Evolutionary conservation across 2,888 invertebrate genomes (phyloP).

Genomic region (Melipona beecheii): DNA sequence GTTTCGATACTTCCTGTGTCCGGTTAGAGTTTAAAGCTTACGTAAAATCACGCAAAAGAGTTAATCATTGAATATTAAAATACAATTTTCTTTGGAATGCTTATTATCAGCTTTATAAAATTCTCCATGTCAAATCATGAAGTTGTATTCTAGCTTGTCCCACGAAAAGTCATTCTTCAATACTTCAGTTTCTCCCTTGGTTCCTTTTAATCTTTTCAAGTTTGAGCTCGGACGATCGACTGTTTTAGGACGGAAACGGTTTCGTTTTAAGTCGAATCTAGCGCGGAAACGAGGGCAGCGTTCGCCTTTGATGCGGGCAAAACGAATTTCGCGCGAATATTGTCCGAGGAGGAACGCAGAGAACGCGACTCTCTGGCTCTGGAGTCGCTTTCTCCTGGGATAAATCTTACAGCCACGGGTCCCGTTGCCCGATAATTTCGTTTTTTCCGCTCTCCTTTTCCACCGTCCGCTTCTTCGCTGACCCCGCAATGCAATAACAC

Average conservation of each 20-base stretch:
- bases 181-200: neutral
- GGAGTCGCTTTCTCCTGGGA: constrained; percentile 12
- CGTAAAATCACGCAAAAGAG: too few species aligned
- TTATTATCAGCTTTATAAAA: constrained; percentile 17
- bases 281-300: neutral
- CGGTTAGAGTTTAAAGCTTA: too few species aligned
- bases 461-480: constrained; percentile 45
- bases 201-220: constrained; percentile 19
- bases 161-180: neutral
- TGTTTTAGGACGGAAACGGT: neutral
- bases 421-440: constrained; percentile 60
- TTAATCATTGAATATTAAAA: too few species aligned
- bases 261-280: constrained; percentile 13
- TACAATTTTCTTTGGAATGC: too few species aligned
- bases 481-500: constrained; percentile 48
- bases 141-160: neutral
- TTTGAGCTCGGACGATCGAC: constrained; percentile 25
- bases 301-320: constrained; percentile 55
- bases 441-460: neutral
- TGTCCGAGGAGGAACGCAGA: constrained; percentile 20
- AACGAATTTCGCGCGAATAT: constrained; percentile 55
- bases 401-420: constrained; percentile 23
- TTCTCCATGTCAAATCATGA: neutral
- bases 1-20: too few species aligned
- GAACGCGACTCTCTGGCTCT: neutral